Conservation (phyloP, 2,797 vertebrate genomes). For the Neosilurus hyrtlii region DNA sequence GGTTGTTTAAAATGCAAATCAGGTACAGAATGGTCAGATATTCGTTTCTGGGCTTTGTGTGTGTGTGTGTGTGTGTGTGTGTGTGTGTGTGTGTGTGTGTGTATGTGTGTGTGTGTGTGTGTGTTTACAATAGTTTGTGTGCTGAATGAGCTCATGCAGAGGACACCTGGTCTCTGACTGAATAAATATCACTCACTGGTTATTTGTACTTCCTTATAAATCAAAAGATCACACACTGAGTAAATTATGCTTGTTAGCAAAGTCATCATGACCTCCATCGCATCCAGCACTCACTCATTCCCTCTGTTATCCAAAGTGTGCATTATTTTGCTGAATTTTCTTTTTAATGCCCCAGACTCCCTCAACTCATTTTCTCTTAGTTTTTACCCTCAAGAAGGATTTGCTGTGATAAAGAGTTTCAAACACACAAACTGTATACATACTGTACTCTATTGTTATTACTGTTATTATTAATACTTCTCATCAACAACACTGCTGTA, state of each 20-base stretch:
- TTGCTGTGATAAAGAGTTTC: not conserved
- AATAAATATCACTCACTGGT: constrained; percentile 42
- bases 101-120: constrained; percentile 22
- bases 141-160: constrained; percentile 29
- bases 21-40: constrained; percentile 44
- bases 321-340: not conserved
- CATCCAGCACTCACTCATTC: not conserved
- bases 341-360: not conserved
- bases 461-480: too few species aligned
- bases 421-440: not conserved
- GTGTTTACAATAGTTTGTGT: constrained; percentile 28
- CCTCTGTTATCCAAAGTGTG: not conserved
- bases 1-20: constrained; percentile 66
- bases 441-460: too few species aligned
- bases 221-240: constrained; percentile 25
- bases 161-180: constrained; percentile 23
- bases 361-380: not conserved
- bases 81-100: constrained; percentile 2
- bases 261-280: constrained; percentile 18
- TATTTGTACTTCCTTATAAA: constrained; percentile 33
- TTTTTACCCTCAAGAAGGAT: constrained; percentile 3
- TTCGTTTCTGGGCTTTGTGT: not conserved
- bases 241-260: constrained; percentile 43
- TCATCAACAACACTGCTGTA: too few species aligned
- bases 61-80: constrained; percentile 8